A percentile compares a stretch with the other conserved stretches of the same genome.
Evolutionary conservation across 1,140 invertebrate genomes (phyloP).

Genomic region (Drosophila subpulchrella): DNA sequence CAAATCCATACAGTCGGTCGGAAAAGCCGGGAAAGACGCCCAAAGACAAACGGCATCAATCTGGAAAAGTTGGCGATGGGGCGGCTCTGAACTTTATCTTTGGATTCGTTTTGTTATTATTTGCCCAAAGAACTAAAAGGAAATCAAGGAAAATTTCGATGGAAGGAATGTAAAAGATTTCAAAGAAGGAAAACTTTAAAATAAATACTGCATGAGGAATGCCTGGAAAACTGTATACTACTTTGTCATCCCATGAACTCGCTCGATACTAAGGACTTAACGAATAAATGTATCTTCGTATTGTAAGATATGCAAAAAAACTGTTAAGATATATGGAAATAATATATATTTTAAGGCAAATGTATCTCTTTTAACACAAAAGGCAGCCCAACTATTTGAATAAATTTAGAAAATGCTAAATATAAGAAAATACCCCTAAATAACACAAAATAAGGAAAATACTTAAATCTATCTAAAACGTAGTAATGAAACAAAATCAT

Average conservation of each 20-base stretch:
- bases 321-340: too few relatives aligned
- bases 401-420: too few relatives aligned
- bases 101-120: slow-evolving; percentile 49
- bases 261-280: neutral
- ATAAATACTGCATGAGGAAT: slow-evolving; percentile 18
- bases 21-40: slow-evolving; percentile 31
- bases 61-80: slow-evolving; percentile 34
- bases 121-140: slow-evolving; percentile 55
- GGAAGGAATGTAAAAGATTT: neutral
- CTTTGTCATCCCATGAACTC: slow-evolving; percentile 5
- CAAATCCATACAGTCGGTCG: slow-evolving; percentile 27
- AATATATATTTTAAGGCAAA: neutral
- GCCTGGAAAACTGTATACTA: neutral
- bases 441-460: neutral
- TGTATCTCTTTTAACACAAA: too few relatives aligned
- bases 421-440: neutral
- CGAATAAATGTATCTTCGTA: too few relatives aligned
- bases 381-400: too few relatives aligned
- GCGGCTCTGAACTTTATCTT: slow-evolving; percentile 43
- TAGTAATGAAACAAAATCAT: neutral
- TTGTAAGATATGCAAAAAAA: too few relatives aligned
- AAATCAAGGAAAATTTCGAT: slow-evolving; percentile 38
- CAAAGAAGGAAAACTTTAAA: slow-evolving; percentile 11
- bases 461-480: neutral
- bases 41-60: slow-evolving; percentile 71